phyloP scores from a whole-genome alignment of 1,140 invertebrate species.

The Zophobas morio region DNA sequence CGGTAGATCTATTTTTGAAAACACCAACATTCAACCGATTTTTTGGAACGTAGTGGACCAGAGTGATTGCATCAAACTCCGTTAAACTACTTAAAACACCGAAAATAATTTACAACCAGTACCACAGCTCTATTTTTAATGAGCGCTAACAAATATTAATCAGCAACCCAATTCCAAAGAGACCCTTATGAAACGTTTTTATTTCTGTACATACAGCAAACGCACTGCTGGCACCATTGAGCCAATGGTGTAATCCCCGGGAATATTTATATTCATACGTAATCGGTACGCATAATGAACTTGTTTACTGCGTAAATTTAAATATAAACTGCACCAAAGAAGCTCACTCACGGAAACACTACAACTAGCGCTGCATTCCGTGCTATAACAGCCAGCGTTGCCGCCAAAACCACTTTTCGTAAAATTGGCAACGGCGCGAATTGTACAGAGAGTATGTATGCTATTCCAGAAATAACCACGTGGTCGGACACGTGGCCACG shows the following conservation, averaged over 20 bases:
- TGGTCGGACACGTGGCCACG: conserved; percentile 18
- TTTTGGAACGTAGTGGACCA: not conserved
- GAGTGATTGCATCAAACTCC: not conserved
- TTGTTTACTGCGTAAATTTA: conserved; percentile 36
- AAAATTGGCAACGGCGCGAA: conserved; percentile 6
- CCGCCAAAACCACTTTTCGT: conserved; percentile 6
- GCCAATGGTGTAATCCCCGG: conserved; percentile 36
- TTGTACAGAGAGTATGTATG: not conserved
- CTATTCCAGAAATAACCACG: conserved; percentile 22
- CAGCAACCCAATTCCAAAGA: conserved; percentile 38
- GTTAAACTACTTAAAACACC: conserved; percentile 6
- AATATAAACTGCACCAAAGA: conserved; percentile 34
- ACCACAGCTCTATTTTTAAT: conserved; percentile 32
- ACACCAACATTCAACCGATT: too few species aligned
- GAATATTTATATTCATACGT: conserved; percentile 41
- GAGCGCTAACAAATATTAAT: conserved; percentile 42
- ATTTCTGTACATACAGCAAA: conserved; percentile 35
- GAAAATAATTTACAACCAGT: not conserved
- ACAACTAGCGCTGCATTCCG: not conserved
- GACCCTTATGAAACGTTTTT: conserved; percentile 40
- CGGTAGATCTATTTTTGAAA: too few species aligned
- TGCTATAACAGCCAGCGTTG: not conserved
- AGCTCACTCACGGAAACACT: conserved; percentile 1
- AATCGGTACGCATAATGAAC: conserved; percentile 38
- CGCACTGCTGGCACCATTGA: conserved; percentile 26